Conservation (phyloP, 2,113 vertebrate species). For the Axis porcinus region DNA sequence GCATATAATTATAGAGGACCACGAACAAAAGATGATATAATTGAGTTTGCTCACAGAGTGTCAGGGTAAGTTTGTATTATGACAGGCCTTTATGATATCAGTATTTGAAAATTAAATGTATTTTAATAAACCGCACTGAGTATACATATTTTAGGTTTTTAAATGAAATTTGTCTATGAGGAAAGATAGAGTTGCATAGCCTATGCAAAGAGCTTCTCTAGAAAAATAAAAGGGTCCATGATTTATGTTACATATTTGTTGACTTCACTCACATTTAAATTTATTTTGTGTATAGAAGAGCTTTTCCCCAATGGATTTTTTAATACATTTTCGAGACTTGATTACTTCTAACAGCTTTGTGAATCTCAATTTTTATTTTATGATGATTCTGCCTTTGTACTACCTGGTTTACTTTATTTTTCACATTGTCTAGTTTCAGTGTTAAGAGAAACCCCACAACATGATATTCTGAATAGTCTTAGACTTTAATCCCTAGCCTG, state of each 20-base stretch:
- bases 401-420: not conserved
- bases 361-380: not conserved
- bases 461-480: not conserved
- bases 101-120: not conserved
- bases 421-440: not conserved
- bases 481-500: not conserved
- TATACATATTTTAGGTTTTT: not conserved
- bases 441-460: not conserved
- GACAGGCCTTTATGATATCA: not conserved
- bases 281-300: not conserved
- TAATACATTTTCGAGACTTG: not conserved
- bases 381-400: not conserved
- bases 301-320: not conserved
- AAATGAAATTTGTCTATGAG: not conserved
- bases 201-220: not conserved
- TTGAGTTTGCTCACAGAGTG: constrained; percentile 97
- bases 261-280: not conserved
- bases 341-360: not conserved
- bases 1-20: constrained; percentile 98
- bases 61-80: constrained; percentile 87
- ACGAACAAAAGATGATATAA: constrained; percentile 96
- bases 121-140: not conserved
- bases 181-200: not conserved
- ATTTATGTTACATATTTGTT: not conserved
- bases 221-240: not conserved